phyloP scores from a whole-genome alignment of 2,888 invertebrate genomes.

The Diarsia brunnea region DNA sequence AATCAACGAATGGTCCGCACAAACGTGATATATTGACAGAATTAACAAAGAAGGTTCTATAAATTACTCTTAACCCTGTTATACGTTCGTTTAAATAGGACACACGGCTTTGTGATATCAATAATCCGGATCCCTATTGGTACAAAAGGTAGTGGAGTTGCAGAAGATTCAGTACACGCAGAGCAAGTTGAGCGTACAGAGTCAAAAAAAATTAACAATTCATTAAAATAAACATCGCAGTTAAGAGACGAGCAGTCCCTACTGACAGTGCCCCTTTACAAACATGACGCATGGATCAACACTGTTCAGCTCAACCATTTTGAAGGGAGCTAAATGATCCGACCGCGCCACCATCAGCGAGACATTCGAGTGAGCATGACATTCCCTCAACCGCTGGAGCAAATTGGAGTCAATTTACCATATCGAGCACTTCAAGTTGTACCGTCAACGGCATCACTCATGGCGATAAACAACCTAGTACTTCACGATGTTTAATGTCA shows the following conservation, averaged over 20 bases:
- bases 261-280: too few relatives aligned
- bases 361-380: too few relatives aligned
- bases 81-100: slow-evolving; percentile 42
- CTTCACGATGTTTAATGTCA: background rate
- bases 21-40: slow-evolving; percentile 53
- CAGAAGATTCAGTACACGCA: slow-evolving; percentile 18
- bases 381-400: too few relatives aligned
- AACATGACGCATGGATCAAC: too few relatives aligned
- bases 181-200: too few relatives aligned
- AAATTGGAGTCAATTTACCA: background rate
- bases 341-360: too few relatives aligned
- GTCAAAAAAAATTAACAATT: too few relatives aligned
- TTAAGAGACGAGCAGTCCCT: too few relatives aligned
- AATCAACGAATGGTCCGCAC: slow-evolving; percentile 36
- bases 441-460: background rate
- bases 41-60: slow-evolving; percentile 52
- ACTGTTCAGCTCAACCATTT: too few relatives aligned
- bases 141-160: background rate
- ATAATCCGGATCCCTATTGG: slow-evolving; percentile 37
- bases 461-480: background rate
- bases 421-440: background rate
- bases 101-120: slow-evolving; percentile 51
- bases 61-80: slow-evolving; percentile 58
- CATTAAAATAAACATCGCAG: too few relatives aligned
- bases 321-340: too few relatives aligned